These are phyloP conservation scores for Malachius bipustulatus DNA, from an alignment of 2,888 invertebrate genomes.

Conservation along the genomic window DNA sequence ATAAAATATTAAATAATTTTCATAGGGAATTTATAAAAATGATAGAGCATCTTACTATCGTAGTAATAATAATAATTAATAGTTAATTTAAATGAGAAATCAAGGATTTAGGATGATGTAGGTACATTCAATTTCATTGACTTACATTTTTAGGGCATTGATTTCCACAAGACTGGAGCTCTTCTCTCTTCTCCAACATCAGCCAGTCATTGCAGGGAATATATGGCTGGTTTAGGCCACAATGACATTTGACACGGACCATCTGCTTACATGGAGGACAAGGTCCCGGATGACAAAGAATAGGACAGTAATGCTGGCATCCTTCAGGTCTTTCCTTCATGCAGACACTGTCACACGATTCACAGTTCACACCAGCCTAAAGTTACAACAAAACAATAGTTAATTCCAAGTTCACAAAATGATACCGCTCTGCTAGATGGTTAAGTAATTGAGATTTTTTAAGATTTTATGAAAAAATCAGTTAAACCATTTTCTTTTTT, in stretches of 20 bases:
- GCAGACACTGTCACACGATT: conserved; percentile 49
- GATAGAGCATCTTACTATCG: too few species aligned
- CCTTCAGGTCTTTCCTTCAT: conserved; percentile 51
- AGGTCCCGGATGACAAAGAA: conserved; percentile 56
- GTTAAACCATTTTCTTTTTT: too few species aligned
- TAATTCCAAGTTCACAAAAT: conserved; percentile 6
- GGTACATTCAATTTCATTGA: too few species aligned
- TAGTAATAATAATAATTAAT: too few species aligned
- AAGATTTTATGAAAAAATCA: too few species aligned
- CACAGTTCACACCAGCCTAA: conserved; percentile 42
- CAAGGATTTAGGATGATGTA: too few species aligned
- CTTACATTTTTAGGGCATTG: conserved; percentile 73
- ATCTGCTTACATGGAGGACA: conserved; percentile 66
- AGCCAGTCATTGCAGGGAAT: conserved; percentile 61
- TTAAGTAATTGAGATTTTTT: too few species aligned
- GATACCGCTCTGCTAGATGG: too few species aligned
- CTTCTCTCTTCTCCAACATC: conserved; percentile 36
- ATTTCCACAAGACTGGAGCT: conserved; percentile 55
- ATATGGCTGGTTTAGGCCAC: conserved; percentile 63
- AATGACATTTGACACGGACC: conserved; percentile 67
- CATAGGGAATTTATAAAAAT: too few species aligned
- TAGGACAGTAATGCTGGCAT: conserved; percentile 63
- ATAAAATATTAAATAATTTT: conserved; percentile 11
- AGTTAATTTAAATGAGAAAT: too few species aligned
- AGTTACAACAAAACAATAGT: conserved; percentile 14